Evolutionary conservation across 2,113 vertebrate species (phyloP), one percentile per base, ranked within the genome.

Genomic region (Tupaia chinensis): DNA sequence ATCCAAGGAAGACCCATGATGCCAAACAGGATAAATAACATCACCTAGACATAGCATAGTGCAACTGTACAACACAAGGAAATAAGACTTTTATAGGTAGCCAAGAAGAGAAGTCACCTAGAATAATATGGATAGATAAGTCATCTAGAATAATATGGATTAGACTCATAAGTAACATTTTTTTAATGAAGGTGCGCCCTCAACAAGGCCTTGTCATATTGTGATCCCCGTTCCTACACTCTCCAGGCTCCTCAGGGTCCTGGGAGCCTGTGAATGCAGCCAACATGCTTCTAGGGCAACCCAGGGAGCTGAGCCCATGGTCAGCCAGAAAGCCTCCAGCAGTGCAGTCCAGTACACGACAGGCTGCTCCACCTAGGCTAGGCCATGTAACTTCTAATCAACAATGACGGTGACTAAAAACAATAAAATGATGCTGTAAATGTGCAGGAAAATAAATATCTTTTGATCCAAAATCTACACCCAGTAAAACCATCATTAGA

Each of bases 401-500:
- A 73, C 32, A 78, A 14, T 73, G 70, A 79, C 16, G 53, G 81
- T 89, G 73, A 68, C 22, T 61, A 32, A 96, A 74, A 87, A 79
- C 19, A 66, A 69, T 20, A 87, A 13, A 44, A 86, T 60, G 3
- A 81, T 68, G 72, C 3, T 70, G 69, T 60, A 56, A 70, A 23
- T 3, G 3, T 34, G 9, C 63, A 72, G 56, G 23, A 44, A 80
- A 23, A 92, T 32, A 77, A 88, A 60, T 34, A 69, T 54, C 53
- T 93, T 78, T 87, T 53, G 78, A 87, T 63, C 72, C 76, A 74
- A 91, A 91, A 93, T 56, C 72, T 66, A 73, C 10, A 60, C 44
- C 58, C 58, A 93, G 54, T 77, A 85, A 91, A 93, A 81, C 29
- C 58, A 83, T 66, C 44, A 66, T 16, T 61, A 63, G 56, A 66